Evolutionary conservation across 1,140 invertebrate genomes (phyloP).

Genomic region (Drosophila santomea): DNA sequence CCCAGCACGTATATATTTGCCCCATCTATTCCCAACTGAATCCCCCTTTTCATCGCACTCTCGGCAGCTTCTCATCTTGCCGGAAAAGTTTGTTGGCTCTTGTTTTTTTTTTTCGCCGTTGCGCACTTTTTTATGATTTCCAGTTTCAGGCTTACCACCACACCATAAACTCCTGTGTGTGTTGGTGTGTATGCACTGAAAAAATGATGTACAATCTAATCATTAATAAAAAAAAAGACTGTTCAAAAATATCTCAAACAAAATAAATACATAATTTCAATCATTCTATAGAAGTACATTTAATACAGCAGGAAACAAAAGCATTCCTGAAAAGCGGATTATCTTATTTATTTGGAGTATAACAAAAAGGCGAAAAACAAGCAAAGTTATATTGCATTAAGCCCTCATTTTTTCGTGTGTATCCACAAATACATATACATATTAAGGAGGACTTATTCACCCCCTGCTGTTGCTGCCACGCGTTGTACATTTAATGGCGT

Average conservation of each 20-base stretch:
- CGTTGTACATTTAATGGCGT: constrained; percentile 82
- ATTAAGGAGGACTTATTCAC: constrained; percentile 17
- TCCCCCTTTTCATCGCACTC: constrained; percentile 39
- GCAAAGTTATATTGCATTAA: no score
- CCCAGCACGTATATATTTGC: background rate
- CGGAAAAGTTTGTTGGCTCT: constrained; percentile 40
- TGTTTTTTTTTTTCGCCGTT: constrained; percentile 65
- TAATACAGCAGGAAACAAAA: no score
- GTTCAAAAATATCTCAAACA: background rate
- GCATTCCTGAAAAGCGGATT: no score
- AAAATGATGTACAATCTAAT: background rate
- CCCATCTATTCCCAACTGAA: constrained; percentile 30
- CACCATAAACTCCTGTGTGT: constrained; percentile 3
- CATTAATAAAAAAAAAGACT: no score
- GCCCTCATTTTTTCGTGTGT: constrained; percentile 5
- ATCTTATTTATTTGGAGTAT: background rate
- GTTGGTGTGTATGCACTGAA: constrained; percentile 36
- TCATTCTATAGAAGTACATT: no score
- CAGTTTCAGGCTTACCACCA: constrained; percentile 48
- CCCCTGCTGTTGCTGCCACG: constrained; percentile 48
- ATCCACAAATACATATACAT: constrained; percentile 23
- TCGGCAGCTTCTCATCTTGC: constrained; percentile 50
- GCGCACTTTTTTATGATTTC: constrained; percentile 79
- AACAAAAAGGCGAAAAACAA: background rate
- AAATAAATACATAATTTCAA: background rate